These are phyloP conservation scores for Mareca penelope DNA, from an alignment of 2,797 vertebrate genomes.

Conservation along the genomic window DNA sequence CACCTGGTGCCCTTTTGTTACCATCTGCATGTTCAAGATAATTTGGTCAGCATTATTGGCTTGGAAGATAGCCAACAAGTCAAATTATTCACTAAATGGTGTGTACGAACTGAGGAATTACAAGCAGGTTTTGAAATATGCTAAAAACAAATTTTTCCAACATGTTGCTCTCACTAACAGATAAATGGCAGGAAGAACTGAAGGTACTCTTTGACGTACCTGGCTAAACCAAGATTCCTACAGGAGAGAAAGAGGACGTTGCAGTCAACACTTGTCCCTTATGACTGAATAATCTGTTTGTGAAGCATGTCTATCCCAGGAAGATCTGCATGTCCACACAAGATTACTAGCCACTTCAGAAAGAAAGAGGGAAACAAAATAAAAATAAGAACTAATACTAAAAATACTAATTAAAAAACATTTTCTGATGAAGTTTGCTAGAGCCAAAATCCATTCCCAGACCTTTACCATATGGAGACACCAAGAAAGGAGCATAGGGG, in stretches of 20 bases:
- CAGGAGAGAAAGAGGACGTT: not conserved
- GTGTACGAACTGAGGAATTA: not conserved
- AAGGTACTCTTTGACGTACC: not conserved
- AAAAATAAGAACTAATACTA: too few relatives aligned
- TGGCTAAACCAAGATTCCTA: not conserved
- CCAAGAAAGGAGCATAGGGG: not conserved
- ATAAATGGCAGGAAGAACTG: not conserved
- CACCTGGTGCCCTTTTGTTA: conserved; percentile 69
- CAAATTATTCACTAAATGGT: not conserved
- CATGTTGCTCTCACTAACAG: not conserved
- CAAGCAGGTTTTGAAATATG: not conserved
- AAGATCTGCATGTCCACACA: not conserved
- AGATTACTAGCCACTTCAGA: not conserved
- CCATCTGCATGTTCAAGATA: conserved; percentile 65
- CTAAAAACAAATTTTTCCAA: not conserved
- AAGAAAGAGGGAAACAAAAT: not conserved
- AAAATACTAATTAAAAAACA: not conserved
- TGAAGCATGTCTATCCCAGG: not conserved
- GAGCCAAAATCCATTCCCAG: not conserved
- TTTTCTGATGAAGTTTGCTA: not conserved
- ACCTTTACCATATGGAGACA: not conserved
- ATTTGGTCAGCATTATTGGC: conserved; percentile 64
- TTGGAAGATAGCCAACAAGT: conserved; percentile 58
- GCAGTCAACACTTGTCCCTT: not conserved
- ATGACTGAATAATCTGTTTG: not conserved